These are phyloP conservation scores for Peromyscus nudipes DNA, from an alignment of 2,797 vertebrate genomes.

Conservation along the genomic window DNA sequence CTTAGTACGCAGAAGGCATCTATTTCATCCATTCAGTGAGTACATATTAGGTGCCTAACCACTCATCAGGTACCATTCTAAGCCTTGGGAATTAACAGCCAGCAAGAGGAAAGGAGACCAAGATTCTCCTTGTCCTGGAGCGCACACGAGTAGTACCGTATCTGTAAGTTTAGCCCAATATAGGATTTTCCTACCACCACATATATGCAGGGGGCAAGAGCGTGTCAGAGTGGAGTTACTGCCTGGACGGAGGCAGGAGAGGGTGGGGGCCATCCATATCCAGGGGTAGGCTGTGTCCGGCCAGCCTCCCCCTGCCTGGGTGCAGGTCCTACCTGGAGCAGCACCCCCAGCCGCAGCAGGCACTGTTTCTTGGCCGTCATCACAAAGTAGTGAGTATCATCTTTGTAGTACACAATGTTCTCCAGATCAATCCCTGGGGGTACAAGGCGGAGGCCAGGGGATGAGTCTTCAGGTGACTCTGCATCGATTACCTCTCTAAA, in stretches of 20 bases:
- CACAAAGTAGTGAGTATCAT: conserved; percentile 98
- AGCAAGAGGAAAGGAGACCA: conserved; percentile 20
- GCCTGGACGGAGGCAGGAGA: background rate
- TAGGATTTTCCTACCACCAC: background rate
- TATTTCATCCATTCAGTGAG: background rate
- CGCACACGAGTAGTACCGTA: background rate
- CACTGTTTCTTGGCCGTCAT: conserved; percentile 99
- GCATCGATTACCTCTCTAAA: background rate
- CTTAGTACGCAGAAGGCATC: background rate
- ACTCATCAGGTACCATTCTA: background rate
- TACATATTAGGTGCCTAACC: background rate
- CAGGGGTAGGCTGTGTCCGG: background rate
- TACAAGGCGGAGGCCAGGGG: background rate
- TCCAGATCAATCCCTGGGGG: conserved; percentile 95
- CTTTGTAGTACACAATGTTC: conserved; percentile 99
- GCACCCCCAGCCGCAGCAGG: conserved; percentile 94
- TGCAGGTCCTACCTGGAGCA: conserved; percentile 90
- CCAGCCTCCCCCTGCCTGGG: background rate
- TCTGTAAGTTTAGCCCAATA: background rate
- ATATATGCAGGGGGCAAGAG: background rate
- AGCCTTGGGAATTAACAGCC: background rate
- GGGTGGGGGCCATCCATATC: background rate
- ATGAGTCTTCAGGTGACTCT: background rate
- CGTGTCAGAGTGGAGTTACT: background rate
- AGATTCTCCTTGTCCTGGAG: background rate